These are phyloP conservation scores for Chlorops oryzae DNA, from an alignment of 1,140 invertebrate genomes.

Conservation along the genomic window DNA sequence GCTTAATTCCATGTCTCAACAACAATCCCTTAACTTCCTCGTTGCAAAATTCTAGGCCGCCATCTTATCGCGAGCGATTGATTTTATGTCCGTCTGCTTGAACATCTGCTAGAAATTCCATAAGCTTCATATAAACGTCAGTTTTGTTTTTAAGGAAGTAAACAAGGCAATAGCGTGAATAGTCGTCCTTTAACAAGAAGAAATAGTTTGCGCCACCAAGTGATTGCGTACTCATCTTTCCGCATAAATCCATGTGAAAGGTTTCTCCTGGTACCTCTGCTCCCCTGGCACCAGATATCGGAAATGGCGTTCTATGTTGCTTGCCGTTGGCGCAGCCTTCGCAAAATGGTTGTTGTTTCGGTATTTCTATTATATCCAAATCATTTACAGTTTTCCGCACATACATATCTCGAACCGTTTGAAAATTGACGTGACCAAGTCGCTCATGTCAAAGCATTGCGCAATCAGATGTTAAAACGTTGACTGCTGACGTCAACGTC, in stretches of 20 bases:
- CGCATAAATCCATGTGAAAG: conserved; percentile 30
- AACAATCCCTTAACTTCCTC: conserved; percentile 17
- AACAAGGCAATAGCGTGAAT: conserved; percentile 20
- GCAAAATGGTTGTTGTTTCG: conserved; percentile 20
- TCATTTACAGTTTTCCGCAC: conserved; percentile 14
- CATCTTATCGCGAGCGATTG: conserved; percentile 23
- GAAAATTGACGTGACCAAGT: conserved; percentile 23
- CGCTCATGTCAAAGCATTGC: conserved; percentile 26
- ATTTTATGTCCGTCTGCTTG: conserved; percentile 10
- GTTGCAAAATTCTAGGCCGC: conserved; percentile 21
- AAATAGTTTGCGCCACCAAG: conserved; percentile 40
- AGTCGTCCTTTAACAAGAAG: conserved; percentile 40
- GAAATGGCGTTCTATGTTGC: conserved; percentile 24
- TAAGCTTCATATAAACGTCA: conserved; percentile 25
- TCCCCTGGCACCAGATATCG: not conserved
- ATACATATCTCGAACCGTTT: conserved; percentile 17
- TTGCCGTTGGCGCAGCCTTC: conserved; percentile 36
- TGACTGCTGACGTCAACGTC: not conserved
- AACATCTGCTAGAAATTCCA: conserved; percentile 1
- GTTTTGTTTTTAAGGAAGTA: conserved; percentile 41
- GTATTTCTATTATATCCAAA: not conserved
- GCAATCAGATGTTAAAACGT: conserved; percentile 1
- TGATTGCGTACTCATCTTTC: conserved; percentile 26
- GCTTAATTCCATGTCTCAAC: conserved; percentile 14
- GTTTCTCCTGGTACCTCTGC: conserved; percentile 13